phyloP scores from a whole-genome alignment of 2,797 vertebrate species.

The Acrocephalus scirpaceus region DNA sequence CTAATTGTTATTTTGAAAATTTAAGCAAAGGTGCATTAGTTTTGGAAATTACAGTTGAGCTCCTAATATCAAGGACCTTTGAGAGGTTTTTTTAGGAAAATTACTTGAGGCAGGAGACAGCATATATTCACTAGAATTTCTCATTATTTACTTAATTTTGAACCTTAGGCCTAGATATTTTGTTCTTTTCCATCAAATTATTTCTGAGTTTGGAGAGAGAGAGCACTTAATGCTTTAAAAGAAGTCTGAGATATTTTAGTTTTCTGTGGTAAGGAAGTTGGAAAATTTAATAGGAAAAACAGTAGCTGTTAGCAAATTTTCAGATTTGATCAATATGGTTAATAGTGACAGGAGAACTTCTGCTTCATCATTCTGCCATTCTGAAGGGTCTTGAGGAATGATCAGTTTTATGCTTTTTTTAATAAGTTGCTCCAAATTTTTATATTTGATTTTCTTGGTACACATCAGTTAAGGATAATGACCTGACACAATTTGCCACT shows the following conservation, averaged over 20 bases:
- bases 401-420: not conserved
- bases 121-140: not conserved
- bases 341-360: not conserved
- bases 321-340: not conserved
- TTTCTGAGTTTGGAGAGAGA: not conserved
- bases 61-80: not conserved
- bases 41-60: not conserved
- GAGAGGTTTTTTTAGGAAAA: not conserved
- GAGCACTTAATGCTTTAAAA: not conserved
- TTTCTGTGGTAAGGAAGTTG: not conserved
- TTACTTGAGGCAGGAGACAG: not conserved
- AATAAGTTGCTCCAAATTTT: not conserved
- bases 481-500: not conserved
- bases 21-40: not conserved
- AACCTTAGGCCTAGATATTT: not conserved
- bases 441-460: not conserved
- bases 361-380: not conserved
- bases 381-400: not conserved
- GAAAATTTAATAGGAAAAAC: not conserved
- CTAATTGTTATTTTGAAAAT: not conserved
- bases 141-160: not conserved
- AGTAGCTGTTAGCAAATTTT: not conserved
- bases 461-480: not conserved
- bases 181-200: not conserved
- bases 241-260: not conserved